A percentile compares a stretch with the other conserved stretches of the same genome.
These are phyloP conservation scores for Drosophila arawakana DNA, from an alignment of 1,140 invertebrate genomes.

Conservation along the genomic window DNA sequence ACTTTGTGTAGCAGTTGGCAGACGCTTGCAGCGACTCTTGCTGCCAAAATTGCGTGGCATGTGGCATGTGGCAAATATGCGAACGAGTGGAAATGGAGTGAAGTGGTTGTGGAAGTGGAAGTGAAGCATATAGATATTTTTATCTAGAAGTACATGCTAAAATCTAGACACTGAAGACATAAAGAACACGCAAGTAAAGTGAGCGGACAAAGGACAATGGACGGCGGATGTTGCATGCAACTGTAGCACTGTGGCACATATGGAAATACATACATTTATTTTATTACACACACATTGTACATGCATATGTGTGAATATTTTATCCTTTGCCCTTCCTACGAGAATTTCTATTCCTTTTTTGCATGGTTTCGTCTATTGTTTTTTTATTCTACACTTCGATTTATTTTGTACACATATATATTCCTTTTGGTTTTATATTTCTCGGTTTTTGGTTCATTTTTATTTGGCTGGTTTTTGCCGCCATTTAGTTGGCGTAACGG, in stretches of 20 bases:
- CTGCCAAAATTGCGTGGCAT: conserved; percentile 32
- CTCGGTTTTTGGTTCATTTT: conserved; percentile 12
- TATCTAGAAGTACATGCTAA: conserved; percentile 71
- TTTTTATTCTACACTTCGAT: conserved; percentile 13
- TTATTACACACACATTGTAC: conserved; percentile 17
- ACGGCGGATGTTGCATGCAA: conserved; percentile 25
- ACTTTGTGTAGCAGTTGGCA: conserved; percentile 17
- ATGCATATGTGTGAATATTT: conserved; percentile 55
- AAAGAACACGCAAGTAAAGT: conserved; percentile 22
- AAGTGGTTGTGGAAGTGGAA: no score
- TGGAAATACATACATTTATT: conserved; percentile 50
- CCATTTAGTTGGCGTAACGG: conserved; percentile 58
- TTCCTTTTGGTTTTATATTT: conserved; percentile 12
- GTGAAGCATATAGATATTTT: conserved; percentile 52
- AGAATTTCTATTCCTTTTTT: conserved; percentile 2
- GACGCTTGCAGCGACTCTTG: conserved; percentile 18
- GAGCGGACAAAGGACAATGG: conserved; percentile 10
- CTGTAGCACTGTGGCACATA: conserved; percentile 34
- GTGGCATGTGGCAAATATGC: conserved; percentile 30
- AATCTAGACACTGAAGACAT: conserved; percentile 62
- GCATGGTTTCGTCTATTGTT: conserved; percentile 35
- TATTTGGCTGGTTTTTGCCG: conserved; percentile 13
- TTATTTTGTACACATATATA: neutral
- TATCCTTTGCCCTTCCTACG: conserved; percentile 22
- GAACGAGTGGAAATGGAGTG: neutral